Evolutionary conservation across 2,888 invertebrate genomes (phyloP), one percentile per base, ranked within the genome.

Genomic region (Cryptocephalus primarius): DNA sequence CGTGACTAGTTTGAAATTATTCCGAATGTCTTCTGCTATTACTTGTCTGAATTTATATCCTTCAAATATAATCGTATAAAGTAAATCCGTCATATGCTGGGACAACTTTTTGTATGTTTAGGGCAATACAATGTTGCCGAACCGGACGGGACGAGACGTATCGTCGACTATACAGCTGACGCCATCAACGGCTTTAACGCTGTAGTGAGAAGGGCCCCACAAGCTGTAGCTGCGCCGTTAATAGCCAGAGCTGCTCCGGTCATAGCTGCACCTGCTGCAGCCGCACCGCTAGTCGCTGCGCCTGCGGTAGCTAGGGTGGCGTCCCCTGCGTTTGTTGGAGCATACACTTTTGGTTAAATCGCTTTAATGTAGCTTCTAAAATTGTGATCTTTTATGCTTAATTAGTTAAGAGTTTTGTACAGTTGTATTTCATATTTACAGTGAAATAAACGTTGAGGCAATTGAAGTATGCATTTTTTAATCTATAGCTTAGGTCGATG

Each of bases 121-220:
- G 36, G 81, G 72, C 51, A 67, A 54, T 81, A 81, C 66, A 79
- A 78, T 4, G 64, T 82, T 8, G 72, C 76, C 1, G 82, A 82
- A 55, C 78, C 81, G 1, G 82, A 82, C 59, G 82, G 82, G 55
- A 75, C 79, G 1, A 70, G 79, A 44, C 75, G 74, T 42, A 72
- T 76, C 49, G 81, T 81, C 4, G 79, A 80, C 55, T 81, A 82
- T 66, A 79, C 78, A 8, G 80, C 80, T 8, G 80, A 80, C 60
- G 77, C 80, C 10, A 70, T 76, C 47, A 79, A 80, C 58, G 80
- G 80, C 3, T 81, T 82, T 69, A 81, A 80, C 66, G 80, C 80
- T 9, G 75, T 81, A 39, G 82, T 83, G 1, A 79, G 79, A 66
- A 79, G 77, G 60, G 76, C 78, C 45, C 79, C 80, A 1, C 60